phyloP scores from a whole-genome alignment of 2,888 invertebrate genomes.

The Acronicta psi region DNA sequence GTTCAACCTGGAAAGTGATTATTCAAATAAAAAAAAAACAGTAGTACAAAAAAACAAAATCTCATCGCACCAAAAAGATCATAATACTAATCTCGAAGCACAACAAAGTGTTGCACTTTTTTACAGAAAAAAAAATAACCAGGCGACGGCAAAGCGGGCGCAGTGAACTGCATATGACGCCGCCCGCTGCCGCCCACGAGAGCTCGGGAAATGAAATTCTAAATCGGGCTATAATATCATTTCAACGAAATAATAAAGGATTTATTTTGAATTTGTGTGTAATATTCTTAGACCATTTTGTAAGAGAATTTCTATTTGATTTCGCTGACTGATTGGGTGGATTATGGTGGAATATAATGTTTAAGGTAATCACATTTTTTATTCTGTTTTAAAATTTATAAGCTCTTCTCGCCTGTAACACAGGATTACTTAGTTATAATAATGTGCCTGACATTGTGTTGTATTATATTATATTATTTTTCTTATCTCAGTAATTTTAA shows the following conservation, averaged over 20 bases:
- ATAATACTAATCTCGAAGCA: background rate
- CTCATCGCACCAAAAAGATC: background rate
- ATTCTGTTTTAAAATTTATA: no score
- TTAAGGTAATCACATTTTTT: no score
- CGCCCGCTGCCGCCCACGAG: conserved; percentile 28
- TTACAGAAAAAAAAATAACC: conserved; percentile 9
- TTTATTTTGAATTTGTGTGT: conserved; percentile 46
- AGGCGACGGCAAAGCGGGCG: conserved; percentile 38
- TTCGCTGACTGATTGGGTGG: background rate
- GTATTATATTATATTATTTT: no score
- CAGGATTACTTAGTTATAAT: no score
- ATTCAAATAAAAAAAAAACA: no score
- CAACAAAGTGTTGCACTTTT: conserved; percentile 15
- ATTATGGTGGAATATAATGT: no score
- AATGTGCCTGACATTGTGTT: no score
- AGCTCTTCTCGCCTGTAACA: no score
- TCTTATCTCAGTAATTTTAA: no score
- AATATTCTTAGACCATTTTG: conserved; percentile 23
- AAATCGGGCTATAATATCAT: conserved; percentile 62
- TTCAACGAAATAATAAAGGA: conserved; percentile 55
- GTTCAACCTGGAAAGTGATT: no score
- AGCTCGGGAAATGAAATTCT: conserved; percentile 67
- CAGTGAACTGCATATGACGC: conserved; percentile 71
- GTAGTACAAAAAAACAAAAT: no score
- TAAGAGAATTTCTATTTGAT: conserved; percentile 7